Evolutionary conservation across 2,888 invertebrate genomes (phyloP), one percentile per base, ranked within the genome.

Genomic region (Aphidoletes aphidimyza): DNA sequence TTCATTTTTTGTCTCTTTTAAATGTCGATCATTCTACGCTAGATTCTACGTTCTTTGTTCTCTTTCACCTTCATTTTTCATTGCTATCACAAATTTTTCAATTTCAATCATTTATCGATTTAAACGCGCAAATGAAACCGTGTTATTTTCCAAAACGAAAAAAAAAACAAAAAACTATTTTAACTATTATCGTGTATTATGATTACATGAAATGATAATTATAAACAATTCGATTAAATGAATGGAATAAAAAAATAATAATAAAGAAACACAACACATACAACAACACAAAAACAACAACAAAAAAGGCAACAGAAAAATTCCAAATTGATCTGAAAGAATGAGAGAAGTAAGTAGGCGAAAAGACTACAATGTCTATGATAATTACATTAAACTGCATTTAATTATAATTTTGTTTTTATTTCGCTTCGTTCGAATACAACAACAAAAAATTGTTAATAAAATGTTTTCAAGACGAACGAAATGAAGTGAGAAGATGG

Each of bases 311-410:
- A n/a, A n/a, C n/a, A n/a, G n/a, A 30, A 34, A 69, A 69, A 69
- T 69, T 69, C 69, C 34, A 69, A 69, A 69, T 9, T 30, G 69
- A 30, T 69, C 30, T 69, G 30, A 69, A 69, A 14, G n/a, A 42
- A 42, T 42, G 42, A 42, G 42, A 14, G 42, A 42, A 42, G n/a
- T 42, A 9, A 69, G 14, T 1, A 30, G 69, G 34, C 30, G 69
- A 69, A 69, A 69, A 69, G 34, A 30, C 69, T 69, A 69, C 69
- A 69, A 30, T 69, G 69, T 69, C 30, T 69, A 69, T 30, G 69
- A 69, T 69, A 69, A 69, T 69, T 69, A 69, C 69, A 69, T 30
- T 69, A 69, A 69, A 69, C 69, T 69, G 69, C 69, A 69, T 69
- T 69, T 69, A 69, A 69, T 69, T 69, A 69, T 69, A 30, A 69